Percentiles rank a stretch among this genome's conserved stretches.
Conservation (phyloP, 2,888 invertebrate genomes). For the Cataglyphis altisquamis region DNA sequence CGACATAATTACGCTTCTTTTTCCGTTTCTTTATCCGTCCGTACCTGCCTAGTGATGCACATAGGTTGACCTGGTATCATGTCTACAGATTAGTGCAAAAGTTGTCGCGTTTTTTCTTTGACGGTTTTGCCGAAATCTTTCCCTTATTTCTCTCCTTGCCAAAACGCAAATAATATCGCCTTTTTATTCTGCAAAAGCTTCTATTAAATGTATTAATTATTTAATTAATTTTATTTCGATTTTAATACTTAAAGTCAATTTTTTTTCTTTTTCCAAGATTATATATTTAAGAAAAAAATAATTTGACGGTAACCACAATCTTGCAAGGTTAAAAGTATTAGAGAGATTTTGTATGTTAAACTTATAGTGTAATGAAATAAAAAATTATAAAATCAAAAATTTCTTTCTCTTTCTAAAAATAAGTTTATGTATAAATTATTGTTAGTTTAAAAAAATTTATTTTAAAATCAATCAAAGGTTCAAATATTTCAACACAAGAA, state of each 20-base stretch:
- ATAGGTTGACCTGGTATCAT: neutral
- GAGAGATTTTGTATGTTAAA: neutral
- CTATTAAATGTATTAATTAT: neutral
- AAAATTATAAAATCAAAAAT: too few relatives aligned
- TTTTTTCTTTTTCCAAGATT: neutral
- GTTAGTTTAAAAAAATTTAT: neutral
- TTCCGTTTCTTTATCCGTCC: constrained; percentile 55
- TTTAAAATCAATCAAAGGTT: neutral
- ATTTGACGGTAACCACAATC: neutral
- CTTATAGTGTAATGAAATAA: neutral
- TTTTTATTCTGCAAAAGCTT: neutral
- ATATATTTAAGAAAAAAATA: neutral
- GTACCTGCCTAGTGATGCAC: constrained; percentile 8
- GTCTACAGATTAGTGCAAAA: constrained; percentile 62
- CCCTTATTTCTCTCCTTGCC: neutral
- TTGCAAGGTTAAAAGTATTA: neutral
- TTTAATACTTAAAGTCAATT: neutral
- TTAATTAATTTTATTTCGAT: neutral
- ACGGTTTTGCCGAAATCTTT: neutral
- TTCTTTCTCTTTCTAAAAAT: neutral
- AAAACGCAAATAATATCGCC: neutral
- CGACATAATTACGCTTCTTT: constrained; percentile 80
- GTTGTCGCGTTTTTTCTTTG: neutral
- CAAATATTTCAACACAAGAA: neutral
- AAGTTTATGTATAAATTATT: neutral